Conservation (phyloP, 2,797 vertebrate genomes). For the Sebastiscus tertius region DNA sequence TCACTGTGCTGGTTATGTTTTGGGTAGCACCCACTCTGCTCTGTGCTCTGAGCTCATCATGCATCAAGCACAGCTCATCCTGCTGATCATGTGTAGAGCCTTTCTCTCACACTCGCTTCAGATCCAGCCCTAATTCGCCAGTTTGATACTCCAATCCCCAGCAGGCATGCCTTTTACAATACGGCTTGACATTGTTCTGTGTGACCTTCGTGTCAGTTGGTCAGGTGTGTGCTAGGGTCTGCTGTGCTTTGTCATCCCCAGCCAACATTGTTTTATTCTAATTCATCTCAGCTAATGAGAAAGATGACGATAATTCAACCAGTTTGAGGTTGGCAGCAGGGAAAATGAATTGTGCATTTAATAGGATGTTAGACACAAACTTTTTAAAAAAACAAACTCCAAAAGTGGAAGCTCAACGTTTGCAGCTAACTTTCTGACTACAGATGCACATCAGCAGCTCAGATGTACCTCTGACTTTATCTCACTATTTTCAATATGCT, state of each 20-base stretch:
- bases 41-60: not conserved
- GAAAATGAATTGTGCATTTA: constrained; percentile 3
- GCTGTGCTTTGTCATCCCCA: not conserved
- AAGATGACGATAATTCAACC: not conserved
- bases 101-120: no score
- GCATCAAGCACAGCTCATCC: accelerated
- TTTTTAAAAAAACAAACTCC: not conserved
- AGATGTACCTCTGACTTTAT: not conserved
- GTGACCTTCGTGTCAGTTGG: not conserved
- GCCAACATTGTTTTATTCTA: not conserved
- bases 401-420: not conserved
- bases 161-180: no score
- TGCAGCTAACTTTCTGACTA: not conserved
- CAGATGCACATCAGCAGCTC: constrained; percentile 20
- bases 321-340: not conserved
- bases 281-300: not conserved
- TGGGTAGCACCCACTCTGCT: no score
- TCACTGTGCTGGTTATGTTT: no score
- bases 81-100: not conserved
- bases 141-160: no score
- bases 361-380: not conserved
- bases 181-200: not conserved
- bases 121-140: no score
- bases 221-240: not conserved
- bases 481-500: constrained; percentile 37